Base-by-base conservation (phyloP, 30 jellyfish, hydroid and myxozoan genomes). In the Cassiopea xamachana region DNA sequence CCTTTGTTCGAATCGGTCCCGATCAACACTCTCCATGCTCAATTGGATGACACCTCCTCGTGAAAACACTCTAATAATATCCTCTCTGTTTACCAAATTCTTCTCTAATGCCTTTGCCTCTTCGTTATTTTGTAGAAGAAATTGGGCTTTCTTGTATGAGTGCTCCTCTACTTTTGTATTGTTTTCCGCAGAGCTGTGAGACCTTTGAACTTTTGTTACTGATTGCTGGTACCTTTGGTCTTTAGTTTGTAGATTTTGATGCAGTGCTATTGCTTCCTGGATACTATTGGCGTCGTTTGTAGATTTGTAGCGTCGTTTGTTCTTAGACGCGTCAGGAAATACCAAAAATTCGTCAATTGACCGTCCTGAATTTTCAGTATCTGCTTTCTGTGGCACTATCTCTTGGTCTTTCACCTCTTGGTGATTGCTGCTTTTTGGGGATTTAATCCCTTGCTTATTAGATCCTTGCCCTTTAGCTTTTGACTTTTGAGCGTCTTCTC, bases 21-120 rank as follows among this genome's bases (percentile, higher is more conserved):
- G 55, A 45, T 93, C 95, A 9, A 60, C 92, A 69, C 72, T 91
- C 88, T 94, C 98, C 97, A 90, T 87, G 90, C 86, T 82, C 50
- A 94, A 59, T 48, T 78, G 91, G 60, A 94, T 94, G 0, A 90
- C 94, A 7, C 93, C 93, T 0, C 96, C 96, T 50, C 93, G 72
- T n/a, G 96, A 91, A 17, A 39, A 75, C 47, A 90, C 98, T 77
- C 93, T 88, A 1, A 94, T 80, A 39, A 91, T 74, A 19, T 82
- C 97, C 45, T 83, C 92, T 47, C 19, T 70, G 89, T 45, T 49
- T 9, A 48, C 79, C 49, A 44, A 3, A 14, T 85, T 5, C 48
- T 89, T 62, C 58, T 89, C 91, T 19, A 72, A 69, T 43, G 27
- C 78, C 85, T 89, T 82, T 44, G 92, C 84, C 84, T 89, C 73